Base-by-base conservation (phyloP, 2,888 invertebrate genomes). In the Metalampra italica region DNA sequence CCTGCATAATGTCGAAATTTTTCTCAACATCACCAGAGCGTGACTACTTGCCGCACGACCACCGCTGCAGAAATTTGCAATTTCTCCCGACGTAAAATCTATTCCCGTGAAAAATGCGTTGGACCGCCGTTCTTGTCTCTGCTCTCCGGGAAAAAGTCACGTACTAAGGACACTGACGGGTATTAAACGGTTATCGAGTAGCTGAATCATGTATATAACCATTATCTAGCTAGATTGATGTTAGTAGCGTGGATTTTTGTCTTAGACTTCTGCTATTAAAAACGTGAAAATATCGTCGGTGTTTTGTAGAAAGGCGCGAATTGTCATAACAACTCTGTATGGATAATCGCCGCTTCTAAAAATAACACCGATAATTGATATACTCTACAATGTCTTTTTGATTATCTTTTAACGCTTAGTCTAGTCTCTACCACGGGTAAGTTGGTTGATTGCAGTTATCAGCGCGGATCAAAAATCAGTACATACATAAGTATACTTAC, bases 31-130 rank as follows among this genome's bases (percentile, higher is more conserved):
- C 57, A 62, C 59, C 47, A 40, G 57, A 57, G 54, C 71, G 70
- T 68, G 74, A 66, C 71, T 71, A 59, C 61, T 63, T 61, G 55
- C 61, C 55, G 53, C 57, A 63, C n/a, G n/a, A n/a, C 65, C 52
- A 56, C 55, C 68, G 66, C 59, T 71, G 76, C 70, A 75, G 64
- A 73, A 78, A 78, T 77, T 78, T 81, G 74, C 79, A 80, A 79
- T 76, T 80, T 82, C 75, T 69, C 69, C 68, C 59, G 56, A 62
- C 60, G 63, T 55, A 67, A 76, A 78, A 78, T 77, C 73, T 68
- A 71, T 75, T 72, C 62, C 64, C 34, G 67, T 72, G 74, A 78
- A 82, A 85, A 81, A 83, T 78, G 71, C 71, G 73, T 65, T 55
- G 56, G 63, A 61, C 54, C 59, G 50, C 62, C 62, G 58, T 61